These are phyloP conservation scores for Ectemnius continuus DNA, from an alignment of 2,888 invertebrate genomes.

Conservation along the genomic window DNA sequence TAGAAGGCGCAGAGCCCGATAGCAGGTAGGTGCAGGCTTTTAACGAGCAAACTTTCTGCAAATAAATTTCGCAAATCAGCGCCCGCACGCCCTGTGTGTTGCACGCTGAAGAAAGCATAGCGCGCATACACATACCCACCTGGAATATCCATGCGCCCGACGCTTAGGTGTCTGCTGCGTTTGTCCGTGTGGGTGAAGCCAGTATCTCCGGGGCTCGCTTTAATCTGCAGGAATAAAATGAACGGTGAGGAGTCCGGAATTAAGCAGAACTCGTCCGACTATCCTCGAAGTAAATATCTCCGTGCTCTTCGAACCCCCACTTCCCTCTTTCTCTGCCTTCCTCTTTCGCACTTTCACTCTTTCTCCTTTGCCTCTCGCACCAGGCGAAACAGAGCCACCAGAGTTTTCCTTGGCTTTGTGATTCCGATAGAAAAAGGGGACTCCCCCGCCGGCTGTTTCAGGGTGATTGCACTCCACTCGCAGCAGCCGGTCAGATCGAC, in stretches of 20 bases:
- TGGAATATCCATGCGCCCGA: constrained; percentile 14
- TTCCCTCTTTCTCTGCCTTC: constrained; percentile 9
- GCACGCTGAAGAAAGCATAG: constrained; percentile 33
- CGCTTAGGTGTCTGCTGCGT: not conserved
- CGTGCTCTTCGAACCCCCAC: too few relatives aligned
- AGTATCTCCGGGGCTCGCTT: constrained; percentile 18
- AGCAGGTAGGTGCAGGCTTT: constrained; percentile 46
- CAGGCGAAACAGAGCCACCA: too few relatives aligned
- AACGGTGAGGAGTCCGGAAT: constrained; percentile 10
- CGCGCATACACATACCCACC: not conserved
- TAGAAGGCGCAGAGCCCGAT: constrained; percentile 19
- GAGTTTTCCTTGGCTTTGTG: too few relatives aligned
- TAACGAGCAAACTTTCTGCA: constrained; percentile 66
- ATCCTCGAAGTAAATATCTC: not conserved
- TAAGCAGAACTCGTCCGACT: constrained; percentile 2
- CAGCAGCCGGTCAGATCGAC: too few relatives aligned
- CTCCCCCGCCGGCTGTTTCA: too few relatives aligned
- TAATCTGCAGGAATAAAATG: constrained; percentile 33
- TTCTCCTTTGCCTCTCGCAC: not conserved
- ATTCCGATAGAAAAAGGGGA: too few relatives aligned
- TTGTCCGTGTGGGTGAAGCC: constrained; percentile 19
- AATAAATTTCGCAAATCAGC: constrained; percentile 66
- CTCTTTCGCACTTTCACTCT: constrained; percentile 17
- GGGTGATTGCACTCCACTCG: too few relatives aligned
- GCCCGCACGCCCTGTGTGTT: constrained; percentile 29